phyloP scores from a whole-genome alignment of 2,113 vertebrate species.

The Poeciliopsis retropinna region DNA sequence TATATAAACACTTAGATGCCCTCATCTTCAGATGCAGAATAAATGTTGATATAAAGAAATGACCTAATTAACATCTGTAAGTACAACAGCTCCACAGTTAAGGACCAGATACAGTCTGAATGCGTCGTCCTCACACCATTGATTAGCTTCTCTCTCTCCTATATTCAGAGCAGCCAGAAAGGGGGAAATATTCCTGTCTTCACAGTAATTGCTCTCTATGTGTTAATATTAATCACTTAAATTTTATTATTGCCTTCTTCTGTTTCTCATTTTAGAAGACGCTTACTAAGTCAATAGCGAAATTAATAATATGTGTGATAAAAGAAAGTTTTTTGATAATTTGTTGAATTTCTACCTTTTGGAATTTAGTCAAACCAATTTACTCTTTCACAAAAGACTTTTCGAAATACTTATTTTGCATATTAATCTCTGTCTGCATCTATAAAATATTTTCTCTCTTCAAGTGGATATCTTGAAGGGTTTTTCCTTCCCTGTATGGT shows the following conservation, averaged over 20 bases:
- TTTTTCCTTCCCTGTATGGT: conserved; percentile 22
- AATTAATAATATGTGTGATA: background rate
- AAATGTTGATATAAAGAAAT: background rate
- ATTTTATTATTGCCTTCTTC: conserved; percentile 7
- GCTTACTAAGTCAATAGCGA: conserved; percentile 5
- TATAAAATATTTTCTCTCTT: background rate
- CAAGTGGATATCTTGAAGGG: conserved; percentile 8
- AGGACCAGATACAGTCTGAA: background rate
- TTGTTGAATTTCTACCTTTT: background rate
- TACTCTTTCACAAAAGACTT: background rate
- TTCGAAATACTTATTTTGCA: conserved; percentile 25
- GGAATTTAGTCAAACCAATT: background rate
- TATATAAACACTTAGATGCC: background rate
- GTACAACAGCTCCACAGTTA: too few species aligned
- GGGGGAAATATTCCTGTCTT: conserved; percentile 92
- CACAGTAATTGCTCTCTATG: conserved; percentile 86
- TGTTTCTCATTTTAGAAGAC: conserved; percentile 19
- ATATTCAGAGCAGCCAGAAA: conserved; percentile 61
- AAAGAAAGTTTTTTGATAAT: background rate
- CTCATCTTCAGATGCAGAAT: background rate
- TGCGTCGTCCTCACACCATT: background rate
- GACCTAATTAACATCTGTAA: background rate
- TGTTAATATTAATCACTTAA: conserved; percentile 12
- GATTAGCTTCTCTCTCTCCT: background rate
- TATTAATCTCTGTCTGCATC: conserved; percentile 32